phyloP scores from a whole-genome alignment of 2,797 vertebrate genomes.

The Meriones psammophilus region DNA sequence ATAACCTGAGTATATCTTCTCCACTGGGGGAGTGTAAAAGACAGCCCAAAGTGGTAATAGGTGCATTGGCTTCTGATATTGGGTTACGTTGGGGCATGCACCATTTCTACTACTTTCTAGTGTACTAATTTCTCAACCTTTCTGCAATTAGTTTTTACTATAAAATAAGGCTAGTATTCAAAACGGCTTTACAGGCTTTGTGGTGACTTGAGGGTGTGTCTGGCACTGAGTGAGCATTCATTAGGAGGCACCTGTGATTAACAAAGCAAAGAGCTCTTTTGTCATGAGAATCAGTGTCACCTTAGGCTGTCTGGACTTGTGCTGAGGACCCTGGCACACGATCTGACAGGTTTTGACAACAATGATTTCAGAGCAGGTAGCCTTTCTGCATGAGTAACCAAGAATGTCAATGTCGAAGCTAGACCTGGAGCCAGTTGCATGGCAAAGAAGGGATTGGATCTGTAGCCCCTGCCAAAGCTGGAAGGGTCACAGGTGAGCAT shows the following conservation, averaged over 20 bases:
- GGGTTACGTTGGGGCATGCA: background rate
- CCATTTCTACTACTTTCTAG: background rate
- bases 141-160: slow-evolving; percentile 4
- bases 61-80: background rate
- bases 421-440: background rate
- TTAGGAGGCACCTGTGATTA: background rate
- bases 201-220: background rate
- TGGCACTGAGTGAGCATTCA: background rate
- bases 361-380: background rate
- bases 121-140: background rate
- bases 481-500: background rate
- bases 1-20: background rate
- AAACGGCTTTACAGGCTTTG: background rate
- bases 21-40: background rate
- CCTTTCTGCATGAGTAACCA: background rate
- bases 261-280: background rate
- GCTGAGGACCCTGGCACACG: background rate
- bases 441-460: background rate
- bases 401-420: background rate
- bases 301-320: background rate
- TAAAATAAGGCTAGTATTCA: background rate
- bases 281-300: background rate
- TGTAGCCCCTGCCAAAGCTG: background rate
- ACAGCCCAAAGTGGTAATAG: background rate
- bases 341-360: background rate